Percentiles rank a stretch among this genome's conserved stretches.
These are phyloP conservation scores for Chaitophorus viminalis DNA, from an alignment of 2,888 invertebrate species.

Conservation along the genomic window DNA sequence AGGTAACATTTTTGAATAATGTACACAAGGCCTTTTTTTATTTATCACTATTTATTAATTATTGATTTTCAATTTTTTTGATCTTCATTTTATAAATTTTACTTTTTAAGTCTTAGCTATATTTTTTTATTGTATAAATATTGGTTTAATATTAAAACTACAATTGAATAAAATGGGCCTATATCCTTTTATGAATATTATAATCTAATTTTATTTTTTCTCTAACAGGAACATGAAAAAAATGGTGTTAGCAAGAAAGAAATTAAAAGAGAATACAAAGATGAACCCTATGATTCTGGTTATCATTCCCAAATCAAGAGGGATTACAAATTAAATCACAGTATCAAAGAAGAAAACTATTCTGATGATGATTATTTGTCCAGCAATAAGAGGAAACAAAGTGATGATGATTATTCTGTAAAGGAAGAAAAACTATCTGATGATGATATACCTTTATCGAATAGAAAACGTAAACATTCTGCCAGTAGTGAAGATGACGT, in stretches of 20 bases:
- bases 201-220: constrained; percentile 26
- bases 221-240: constrained; percentile 53
- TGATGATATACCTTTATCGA: constrained; percentile 56
- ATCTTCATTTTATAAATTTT: constrained; percentile 9
- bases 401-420: constrained; percentile 44
- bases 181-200: constrained; percentile 4
- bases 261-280: constrained; percentile 57
- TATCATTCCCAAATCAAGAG: constrained; percentile 56
- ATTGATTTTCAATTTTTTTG: constrained; percentile 3
- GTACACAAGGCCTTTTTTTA: constrained; percentile 62
- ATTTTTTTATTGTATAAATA: constrained; percentile 30
- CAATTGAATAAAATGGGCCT: constrained; percentile 58
- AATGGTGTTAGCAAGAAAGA: constrained; percentile 55
- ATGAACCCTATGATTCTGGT: constrained; percentile 50
- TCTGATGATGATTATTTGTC: constrained; percentile 37
- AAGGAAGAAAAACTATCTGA: constrained; percentile 38
- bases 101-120: not conserved
- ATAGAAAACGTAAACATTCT: constrained; percentile 61
- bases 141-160: constrained; percentile 38
- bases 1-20: constrained; percentile 60
- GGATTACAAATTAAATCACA: constrained; percentile 49
- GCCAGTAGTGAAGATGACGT: constrained; percentile 74
- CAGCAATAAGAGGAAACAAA: constrained; percentile 42
- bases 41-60: constrained; percentile 44
- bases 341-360: constrained; percentile 51